Base-by-base conservation (phyloP, 2,797 vertebrate genomes). In the Rhinoraja longicauda region DNA sequence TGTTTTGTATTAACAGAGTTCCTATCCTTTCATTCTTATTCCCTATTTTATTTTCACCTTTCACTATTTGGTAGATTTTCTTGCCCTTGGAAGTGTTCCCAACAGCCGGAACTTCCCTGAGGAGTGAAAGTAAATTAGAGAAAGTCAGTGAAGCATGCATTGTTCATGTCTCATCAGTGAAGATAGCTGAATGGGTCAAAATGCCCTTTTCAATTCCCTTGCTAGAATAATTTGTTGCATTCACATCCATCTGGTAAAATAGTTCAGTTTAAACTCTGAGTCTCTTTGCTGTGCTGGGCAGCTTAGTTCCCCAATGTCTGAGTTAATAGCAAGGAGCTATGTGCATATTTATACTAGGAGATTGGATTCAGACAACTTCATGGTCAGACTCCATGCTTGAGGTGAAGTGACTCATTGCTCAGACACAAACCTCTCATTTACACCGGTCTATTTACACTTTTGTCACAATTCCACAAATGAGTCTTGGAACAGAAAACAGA, bases 321-420 rank as follows among this genome's bases (percentile, higher is more conserved):
- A 2, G 62, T 67, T 88, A 67, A 32, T 36, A 67, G 64, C 84
- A 21, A 88, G 67, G 84, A 67, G 84, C 84, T 21, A 32, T 19
- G 6, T 67, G 59, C 64, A 32, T 67, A 88, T 67, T 88, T 36
- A 67, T 7, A 88, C 84, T 32, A 21, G 15, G 84, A 36, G 59
- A 88, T 62, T 88, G n/a, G 84, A 88, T 67, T 88, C 59, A 88
- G 84, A 67, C 84, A 88, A 84, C 84, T 67, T 67, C n/a, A 88
- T 67, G 59, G n/a, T 88, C n/a, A 88, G 84, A 67, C 84, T 88
- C n/a, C 64, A 5, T 39, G 84, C n/a, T 67, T 88, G 84, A 88
- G 84, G 84, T 88, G 64, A 88, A 36, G 17, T 88, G 84, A 88
- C 15, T 88, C 84, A 88, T 64, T 88, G n/a, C 84, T 88, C n/a